A percentile compares a stretch with the other conserved stretches of the same genome.
Evolutionary conservation across 2,888 invertebrate species (phyloP).

Genomic region (Salpingus planirostris): DNA sequence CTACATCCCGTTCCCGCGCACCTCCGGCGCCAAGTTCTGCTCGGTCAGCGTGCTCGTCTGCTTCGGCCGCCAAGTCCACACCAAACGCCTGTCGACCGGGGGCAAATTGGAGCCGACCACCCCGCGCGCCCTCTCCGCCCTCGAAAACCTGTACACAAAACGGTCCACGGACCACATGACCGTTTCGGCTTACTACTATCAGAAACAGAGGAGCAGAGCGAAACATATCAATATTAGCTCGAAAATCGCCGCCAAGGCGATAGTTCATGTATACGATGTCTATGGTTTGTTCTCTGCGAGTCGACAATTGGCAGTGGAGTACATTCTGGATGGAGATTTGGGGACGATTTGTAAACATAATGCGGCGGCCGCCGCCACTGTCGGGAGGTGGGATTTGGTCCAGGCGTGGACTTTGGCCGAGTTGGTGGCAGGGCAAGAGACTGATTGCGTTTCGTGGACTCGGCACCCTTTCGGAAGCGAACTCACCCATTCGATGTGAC

Average conservation of each 20-base stretch:
- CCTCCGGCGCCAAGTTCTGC: conserved; percentile 89
- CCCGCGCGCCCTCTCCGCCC: conserved; percentile 67
- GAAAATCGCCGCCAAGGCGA: conserved; percentile 45
- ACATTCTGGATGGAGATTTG: conserved; percentile 54
- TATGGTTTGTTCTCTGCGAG: conserved; percentile 69
- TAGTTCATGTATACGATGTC: conserved; percentile 66
- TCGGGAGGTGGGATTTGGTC: conserved; percentile 70
- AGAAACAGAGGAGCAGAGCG: conserved; percentile 37
- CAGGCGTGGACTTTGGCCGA: conserved; percentile 84
- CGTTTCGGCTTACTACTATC: conserved; percentile 72
- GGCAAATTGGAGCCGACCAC: conserved; percentile 67
- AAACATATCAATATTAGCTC: conserved; percentile 27
- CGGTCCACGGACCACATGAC: conserved; percentile 33
- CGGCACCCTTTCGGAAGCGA: conserved; percentile 81
- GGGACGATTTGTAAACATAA: conserved; percentile 70
- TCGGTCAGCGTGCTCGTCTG: conserved; percentile 78
- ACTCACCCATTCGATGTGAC: conserved; percentile 78
- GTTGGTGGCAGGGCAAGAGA: conserved; percentile 45
- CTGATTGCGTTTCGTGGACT: conserved; percentile 66
- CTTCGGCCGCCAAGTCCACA: conserved; percentile 65
- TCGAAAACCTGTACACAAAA: conserved; percentile 44
- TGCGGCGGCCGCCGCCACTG: conserved; percentile 60
- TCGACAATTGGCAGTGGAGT: conserved; percentile 73
- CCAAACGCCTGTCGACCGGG: conserved; percentile 58
- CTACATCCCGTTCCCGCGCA: conserved; percentile 88